Evolutionary conservation across 2,113 vertebrate species (phyloP), one percentile per base, ranked within the genome.

Genomic region (Colaptes auratus): DNA sequence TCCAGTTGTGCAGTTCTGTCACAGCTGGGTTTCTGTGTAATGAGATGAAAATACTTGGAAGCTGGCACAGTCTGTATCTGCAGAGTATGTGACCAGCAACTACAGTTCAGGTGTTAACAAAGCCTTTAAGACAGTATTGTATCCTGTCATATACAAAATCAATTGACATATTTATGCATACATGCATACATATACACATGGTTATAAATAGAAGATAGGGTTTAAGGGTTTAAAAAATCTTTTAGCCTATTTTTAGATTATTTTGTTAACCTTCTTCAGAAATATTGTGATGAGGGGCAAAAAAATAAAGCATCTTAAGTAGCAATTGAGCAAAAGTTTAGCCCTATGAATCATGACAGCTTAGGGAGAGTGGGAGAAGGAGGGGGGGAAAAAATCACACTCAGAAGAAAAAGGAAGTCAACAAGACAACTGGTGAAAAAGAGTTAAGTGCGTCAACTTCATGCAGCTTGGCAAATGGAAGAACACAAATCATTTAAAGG

Each of bases 401-500:
- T 50, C 35, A 39, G 56, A 60, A 93, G 28, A 91, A 69, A 50
- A 67, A n/a, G 23, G 69, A 60, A 74, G 28, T 70, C 39, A 50
- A 36, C 7, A 70, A 88, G 74, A 89, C 44, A 50, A 80, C 58
- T 78, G 36, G 82, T 56, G 67, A 94, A 95, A 81, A 91, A 97
- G 83, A 90, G 73, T 90, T 97, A 93, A 96, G 75, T 93, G 53
- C 61, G 95, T 95, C 69, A 71, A 73, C 46, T 88, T 88, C 15
- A 6, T 69, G 52, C 27, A 79, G 69, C 78, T 82, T 92, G 81
- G 92, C 70, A 95, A 96, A 96, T 82, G 80, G 71, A 94, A 73
- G 63, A 94, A 59, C 65, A 94, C 92, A 96, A 94, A 96, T 97
- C 90, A 95, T 55, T 94, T 66, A 65, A 93, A 89, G 90, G 59